Percentiles rank a stretch among this genome's conserved stretches.
Conservation (phyloP, 2,888 invertebrate species). For the Leucoptera coffeella region DNA sequence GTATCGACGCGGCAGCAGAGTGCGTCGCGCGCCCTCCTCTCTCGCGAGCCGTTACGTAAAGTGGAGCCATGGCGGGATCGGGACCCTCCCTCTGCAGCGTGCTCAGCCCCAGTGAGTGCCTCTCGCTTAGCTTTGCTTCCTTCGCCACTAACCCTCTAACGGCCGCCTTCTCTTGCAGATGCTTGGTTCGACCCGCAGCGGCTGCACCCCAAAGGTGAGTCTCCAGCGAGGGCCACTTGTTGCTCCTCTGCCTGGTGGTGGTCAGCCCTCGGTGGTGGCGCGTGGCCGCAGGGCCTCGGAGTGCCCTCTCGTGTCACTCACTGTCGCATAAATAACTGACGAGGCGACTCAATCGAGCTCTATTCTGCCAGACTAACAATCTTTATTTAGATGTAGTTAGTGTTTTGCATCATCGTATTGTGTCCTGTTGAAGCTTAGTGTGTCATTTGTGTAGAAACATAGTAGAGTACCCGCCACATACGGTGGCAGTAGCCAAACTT, state of each 20-base stretch:
- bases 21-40: constrained; percentile 44
- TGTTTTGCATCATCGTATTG: no score
- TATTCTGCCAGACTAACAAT: no score
- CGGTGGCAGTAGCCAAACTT: no score
- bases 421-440: no score
- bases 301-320: no score
- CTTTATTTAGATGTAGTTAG: no score
- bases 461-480: no score
- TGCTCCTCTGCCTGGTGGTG: no score
- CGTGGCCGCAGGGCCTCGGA: not conserved
- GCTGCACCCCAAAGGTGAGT: constrained; percentile 88
- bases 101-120: constrained; percentile 42
- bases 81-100: constrained; percentile 45
- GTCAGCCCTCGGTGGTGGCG: constrained; percentile 2
- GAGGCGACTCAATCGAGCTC: no score
- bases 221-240: no score
- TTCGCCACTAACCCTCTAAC: constrained; percentile 53
- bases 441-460: no score
- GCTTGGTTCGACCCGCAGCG: constrained; percentile 91
- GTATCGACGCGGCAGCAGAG: constrained; percentile 53
- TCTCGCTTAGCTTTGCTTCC: constrained; percentile 28
- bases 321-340: no score
- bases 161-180: constrained; percentile 69
- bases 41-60: constrained; percentile 45
- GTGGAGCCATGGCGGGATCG: constrained; percentile 36